Evolutionary conservation across 2,888 invertebrate species (phyloP), one percentile per base, ranked within the genome.

Genomic region (Ochropacha duplaris): DNA sequence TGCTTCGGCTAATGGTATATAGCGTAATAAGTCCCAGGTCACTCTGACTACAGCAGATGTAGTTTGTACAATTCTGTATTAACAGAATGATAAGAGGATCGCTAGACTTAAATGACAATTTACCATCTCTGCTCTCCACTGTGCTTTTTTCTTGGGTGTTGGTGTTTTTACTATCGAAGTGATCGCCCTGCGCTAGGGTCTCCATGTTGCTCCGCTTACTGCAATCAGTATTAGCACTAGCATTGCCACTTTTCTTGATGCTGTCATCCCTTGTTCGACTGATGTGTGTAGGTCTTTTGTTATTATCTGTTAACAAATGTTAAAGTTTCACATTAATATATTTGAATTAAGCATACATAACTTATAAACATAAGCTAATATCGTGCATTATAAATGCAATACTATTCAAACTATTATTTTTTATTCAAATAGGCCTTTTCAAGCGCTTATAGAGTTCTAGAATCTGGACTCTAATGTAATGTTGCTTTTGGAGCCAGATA

Each of bases 201-300:
- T 91, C 91, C 92, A 91, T 91, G 79, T 83, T 90, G 79, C 69
- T 81, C 72, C 86, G 81, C 79, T 92, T 91, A 74, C 75, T 80
- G 67, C 72, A 74, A 63, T 90, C 86, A 64, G 83, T 80, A 74
- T 77, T 79, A 67, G 77, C 73, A 86, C 83, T 88, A 68, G 88
- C 90, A 89, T 90, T 87, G 82, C 87, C 75, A 76, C 83, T 81
- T 72, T 90, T 90, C 81, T 87, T 91, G 79, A 70, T 56, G 79
- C 84, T 87, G 85, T 91, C 91, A 90, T 91, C 89, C 90, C 92
- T 91, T 77, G 87, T 79, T 61, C 90, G 86, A 72, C 82, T 78
- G 71, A 78, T 69, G 74, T 88, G 84, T 74, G 86, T 71, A 68
- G 81, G 80, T 87, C 87, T 90, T 74, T 83, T 78, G 82, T 86